Evolutionary conservation across 1,140 invertebrate species (phyloP).

Genomic region (Papilio aristodemus): DNA sequence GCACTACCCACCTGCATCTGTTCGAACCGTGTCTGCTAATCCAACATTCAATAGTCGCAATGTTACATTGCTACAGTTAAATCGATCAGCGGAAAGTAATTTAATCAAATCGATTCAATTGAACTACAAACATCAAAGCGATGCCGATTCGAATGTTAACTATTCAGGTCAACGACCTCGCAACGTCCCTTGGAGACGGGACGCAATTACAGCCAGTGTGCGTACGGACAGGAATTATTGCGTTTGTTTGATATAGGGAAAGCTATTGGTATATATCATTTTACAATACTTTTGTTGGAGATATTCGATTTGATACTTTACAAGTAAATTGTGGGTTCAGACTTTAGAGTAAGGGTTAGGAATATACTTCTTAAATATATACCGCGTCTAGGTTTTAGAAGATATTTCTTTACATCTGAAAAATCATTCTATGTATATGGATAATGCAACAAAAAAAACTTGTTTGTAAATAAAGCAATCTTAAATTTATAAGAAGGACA

Average conservation of each 20-base stretch:
- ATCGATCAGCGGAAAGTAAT: constrained; percentile 6
- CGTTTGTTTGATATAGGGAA: neutral
- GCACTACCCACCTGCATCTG: neutral
- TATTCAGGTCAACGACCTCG: constrained; percentile 13
- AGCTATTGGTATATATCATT: neutral
- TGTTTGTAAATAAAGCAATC: too few relatives aligned
- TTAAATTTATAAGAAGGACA: too few relatives aligned
- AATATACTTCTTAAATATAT: too few relatives aligned
- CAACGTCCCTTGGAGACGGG: neutral
- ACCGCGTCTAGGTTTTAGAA: too few relatives aligned
- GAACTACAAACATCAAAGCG: constrained; percentile 17
- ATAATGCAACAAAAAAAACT: too few relatives aligned
- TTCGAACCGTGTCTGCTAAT: neutral
- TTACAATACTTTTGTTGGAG: neutral
- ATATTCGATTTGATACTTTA: too few relatives aligned
- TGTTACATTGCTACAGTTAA: neutral
- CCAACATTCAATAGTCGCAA: neutral
- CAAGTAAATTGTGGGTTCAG: too few relatives aligned
- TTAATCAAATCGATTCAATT: constrained; percentile 19
- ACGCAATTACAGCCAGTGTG: constrained; percentile 2
- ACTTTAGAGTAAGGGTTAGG: too few relatives aligned
- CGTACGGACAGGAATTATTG: neutral
- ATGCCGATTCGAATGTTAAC: constrained; percentile 14
- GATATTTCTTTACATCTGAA: too few relatives aligned
- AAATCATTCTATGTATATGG: too few relatives aligned